Conservation (phyloP, 2,113 vertebrate genomes). For the Telmatochromis brichardi region DNA sequence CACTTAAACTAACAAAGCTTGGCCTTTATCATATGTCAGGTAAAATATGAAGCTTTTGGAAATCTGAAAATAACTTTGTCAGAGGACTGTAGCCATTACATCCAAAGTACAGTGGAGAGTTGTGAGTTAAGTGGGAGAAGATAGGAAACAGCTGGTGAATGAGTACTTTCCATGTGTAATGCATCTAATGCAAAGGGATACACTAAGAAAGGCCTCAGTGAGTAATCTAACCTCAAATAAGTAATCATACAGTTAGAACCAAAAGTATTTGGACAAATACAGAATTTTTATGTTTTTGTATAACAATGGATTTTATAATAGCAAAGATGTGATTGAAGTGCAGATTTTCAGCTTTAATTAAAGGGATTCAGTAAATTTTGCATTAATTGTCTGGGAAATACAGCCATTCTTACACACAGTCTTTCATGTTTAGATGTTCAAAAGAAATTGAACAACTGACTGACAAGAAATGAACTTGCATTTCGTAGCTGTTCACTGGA, state of each 20-base stretch:
- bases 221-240: not conserved
- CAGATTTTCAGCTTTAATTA: not conserved
- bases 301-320: not conserved
- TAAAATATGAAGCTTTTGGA: not conserved
- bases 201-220: not conserved
- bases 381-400: not conserved
- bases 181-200: not conserved
- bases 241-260: not conserved
- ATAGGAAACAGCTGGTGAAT: not conserved
- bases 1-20: not conserved
- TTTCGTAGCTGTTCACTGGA: not conserved
- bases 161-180: not conserved
- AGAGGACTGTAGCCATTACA: not conserved
- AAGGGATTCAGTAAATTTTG: not conserved
- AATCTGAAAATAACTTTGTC: not conserved
- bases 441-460: not conserved
- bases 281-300: not conserved
- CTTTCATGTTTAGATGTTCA: not conserved
- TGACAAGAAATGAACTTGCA: not conserved
- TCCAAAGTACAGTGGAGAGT: not conserved
- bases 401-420: not conserved
- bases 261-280: not conserved
- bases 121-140: not conserved
- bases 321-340: not conserved
- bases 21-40: slow-evolving; percentile 7